Evolutionary conservation across 2,797 vertebrate genomes (phyloP), one percentile per base, ranked within the genome.

Genomic region (Amniataba percoides): DNA sequence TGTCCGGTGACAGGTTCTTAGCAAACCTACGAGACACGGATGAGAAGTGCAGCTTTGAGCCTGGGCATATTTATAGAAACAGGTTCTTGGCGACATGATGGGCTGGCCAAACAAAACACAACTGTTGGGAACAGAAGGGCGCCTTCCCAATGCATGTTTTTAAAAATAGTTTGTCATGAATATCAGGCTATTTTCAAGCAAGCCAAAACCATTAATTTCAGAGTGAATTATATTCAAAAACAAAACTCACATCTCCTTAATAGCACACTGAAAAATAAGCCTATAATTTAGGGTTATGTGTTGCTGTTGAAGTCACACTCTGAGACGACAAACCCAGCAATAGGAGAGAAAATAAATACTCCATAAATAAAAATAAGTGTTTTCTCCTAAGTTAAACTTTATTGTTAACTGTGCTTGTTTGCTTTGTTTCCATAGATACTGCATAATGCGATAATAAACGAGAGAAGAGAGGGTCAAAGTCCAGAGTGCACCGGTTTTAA

Each of bases 1-100:
- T 99, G 93, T 99, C 98, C 0, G 98, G 98, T 4, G 98, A 99
- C 85, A 99, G 96, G 91, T 99, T 99, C 95, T 99, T 99, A 45
- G 98, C 97, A 91, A 99, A 99, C 92, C 98, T 99, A 34, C 1
- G 1, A 45, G 52, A 68, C 62, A 34, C 16, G 31, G 45, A 78
- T 0, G 39, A 70, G 25, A 75, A 10, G 55, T 19, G 12, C 39
- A 66, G 77, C 62, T 77, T 57, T 73, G 71, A 81, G 72, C 18
- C 21, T 9, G 46, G 48, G 39, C 23, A 49, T 78, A 79, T 79
- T 85, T 76, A 77, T 77, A 76, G 78, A 80, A 55, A 34, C 25
- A 21, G 11, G 34, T 51, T 75, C 48, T 78, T 97, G 84, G 95
- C 96, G 92, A 96, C 96, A 86, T 93, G 92, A 36, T 51, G 0